Conservation (phyloP, 2,888 invertebrate genomes). For the Rutpela maculata region DNA sequence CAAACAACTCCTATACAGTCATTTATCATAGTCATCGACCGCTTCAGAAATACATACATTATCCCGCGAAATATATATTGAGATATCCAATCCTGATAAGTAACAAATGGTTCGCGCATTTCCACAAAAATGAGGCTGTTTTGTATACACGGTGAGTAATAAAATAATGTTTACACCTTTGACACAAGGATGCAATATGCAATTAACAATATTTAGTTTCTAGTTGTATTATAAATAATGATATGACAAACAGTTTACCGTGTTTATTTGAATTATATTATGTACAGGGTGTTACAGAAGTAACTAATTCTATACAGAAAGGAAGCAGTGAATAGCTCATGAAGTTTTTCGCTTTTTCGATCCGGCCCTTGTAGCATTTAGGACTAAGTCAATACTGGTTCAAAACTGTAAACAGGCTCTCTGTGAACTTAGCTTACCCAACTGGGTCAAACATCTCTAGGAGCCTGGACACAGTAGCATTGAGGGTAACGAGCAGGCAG, state of each 20-base stretch:
- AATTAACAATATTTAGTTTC: not conserved
- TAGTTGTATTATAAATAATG: not conserved
- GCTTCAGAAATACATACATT: slow-evolving; percentile 54
- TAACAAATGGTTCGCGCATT: slow-evolving; percentile 64
- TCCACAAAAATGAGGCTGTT: slow-evolving; percentile 43
- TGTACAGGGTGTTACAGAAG: no score
- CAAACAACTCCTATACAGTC: slow-evolving; percentile 36
- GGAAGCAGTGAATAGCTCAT: no score
- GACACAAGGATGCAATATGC: not conserved
- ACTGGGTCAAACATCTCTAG: no score
- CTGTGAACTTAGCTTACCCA: no score
- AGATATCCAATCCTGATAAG: slow-evolving; percentile 68
- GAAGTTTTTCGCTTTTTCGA: no score
- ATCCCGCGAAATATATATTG: slow-evolving; percentile 59
- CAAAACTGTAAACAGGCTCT: no score
- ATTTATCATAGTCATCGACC: slow-evolving; percentile 48
- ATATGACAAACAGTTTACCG: not conserved
- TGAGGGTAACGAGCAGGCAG: no score
- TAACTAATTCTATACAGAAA: no score
- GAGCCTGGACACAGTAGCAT: no score
- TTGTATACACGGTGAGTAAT: not conserved
- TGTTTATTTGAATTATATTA: no score
- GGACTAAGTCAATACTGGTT: no score
- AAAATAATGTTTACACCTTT: not conserved
- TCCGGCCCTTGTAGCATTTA: no score